These are phyloP conservation scores for Lysandra coridon DNA, from an alignment of 2,888 invertebrate species.

Conservation along the genomic window DNA sequence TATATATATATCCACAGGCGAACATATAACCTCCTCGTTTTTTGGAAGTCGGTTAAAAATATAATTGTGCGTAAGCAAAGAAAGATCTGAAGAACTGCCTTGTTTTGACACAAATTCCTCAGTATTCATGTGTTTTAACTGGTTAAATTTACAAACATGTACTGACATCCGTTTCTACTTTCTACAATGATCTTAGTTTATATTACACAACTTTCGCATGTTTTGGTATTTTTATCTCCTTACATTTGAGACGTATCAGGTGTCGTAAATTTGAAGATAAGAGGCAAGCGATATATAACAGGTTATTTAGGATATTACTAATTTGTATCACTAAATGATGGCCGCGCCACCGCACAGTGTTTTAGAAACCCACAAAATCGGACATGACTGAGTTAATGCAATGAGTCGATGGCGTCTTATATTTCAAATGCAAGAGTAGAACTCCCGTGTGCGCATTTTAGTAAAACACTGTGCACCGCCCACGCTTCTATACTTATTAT, in stretches of 20 bases:
- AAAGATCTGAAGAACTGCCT: background rate
- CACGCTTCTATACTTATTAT: no score
- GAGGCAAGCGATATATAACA: background rate
- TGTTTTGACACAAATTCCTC: slow-evolving; percentile 15
- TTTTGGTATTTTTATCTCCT: background rate
- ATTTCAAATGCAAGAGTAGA: no score
- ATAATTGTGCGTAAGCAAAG: background rate
- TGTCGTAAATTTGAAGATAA: background rate
- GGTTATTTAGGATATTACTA: background rate
- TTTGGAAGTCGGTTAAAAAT: no score
- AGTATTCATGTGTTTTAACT: background rate
- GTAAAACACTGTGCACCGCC: no score
- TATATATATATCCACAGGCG: no score
- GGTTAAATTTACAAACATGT: slow-evolving; percentile 10
- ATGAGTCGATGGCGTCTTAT: no score
- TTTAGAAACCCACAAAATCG: no score
- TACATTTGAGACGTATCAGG: background rate
- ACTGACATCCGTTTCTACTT: slow-evolving; percentile 17
- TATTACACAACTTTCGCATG: background rate
- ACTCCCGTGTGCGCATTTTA: no score
- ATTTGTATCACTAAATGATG: background rate
- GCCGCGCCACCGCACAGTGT: no score
- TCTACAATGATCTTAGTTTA: background rate
- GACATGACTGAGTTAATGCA: no score
- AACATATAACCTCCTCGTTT: no score